Conservation (phyloP, 1,140 invertebrate species). For the Sitophilus oryzae region DNA sequence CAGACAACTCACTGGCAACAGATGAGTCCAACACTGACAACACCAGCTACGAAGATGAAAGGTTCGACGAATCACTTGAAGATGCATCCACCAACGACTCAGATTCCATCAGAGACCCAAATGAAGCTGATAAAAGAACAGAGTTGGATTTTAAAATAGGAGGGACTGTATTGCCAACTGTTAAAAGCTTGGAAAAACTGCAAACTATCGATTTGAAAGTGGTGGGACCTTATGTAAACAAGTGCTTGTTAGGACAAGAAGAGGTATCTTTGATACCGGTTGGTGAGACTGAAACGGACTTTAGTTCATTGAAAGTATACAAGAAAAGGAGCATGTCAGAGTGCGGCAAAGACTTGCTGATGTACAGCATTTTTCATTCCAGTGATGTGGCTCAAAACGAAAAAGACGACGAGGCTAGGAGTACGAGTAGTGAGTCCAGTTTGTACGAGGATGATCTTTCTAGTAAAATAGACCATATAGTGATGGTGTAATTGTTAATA, state of each 20-base stretch:
- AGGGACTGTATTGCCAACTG: slow-evolving; percentile 34
- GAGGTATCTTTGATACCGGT: slow-evolving; percentile 42
- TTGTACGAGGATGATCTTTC: not conserved
- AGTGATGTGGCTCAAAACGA: not conserved
- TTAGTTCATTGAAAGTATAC: slow-evolving; percentile 43
- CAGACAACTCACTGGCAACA: no score
- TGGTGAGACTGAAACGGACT: slow-evolving; percentile 40
- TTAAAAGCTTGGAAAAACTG: slow-evolving; percentile 32
- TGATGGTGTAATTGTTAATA: not conserved
- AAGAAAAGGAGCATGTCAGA: slow-evolving; percentile 31
- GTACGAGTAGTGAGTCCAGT: not conserved
- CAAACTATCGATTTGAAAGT: slow-evolving; percentile 29
- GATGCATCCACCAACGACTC: not conserved
- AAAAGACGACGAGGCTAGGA: not conserved
- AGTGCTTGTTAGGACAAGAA: slow-evolving; percentile 32
- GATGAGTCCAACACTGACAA: no score
- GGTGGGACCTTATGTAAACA: slow-evolving; percentile 26
- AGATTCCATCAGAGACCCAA: not conserved
- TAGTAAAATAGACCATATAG: not conserved
- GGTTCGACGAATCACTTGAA: no score
- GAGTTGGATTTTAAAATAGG: slow-evolving; percentile 42
- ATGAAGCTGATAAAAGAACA: slow-evolving; percentile 38
- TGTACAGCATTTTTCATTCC: slow-evolving; percentile 13
- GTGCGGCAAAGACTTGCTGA: slow-evolving; percentile 9
- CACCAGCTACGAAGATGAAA: no score